A percentile compares a stretch with the other conserved stretches of the same genome.
Conservation (phyloP, 2,113 vertebrate species). For the Hippocampus zosterae region DNA sequence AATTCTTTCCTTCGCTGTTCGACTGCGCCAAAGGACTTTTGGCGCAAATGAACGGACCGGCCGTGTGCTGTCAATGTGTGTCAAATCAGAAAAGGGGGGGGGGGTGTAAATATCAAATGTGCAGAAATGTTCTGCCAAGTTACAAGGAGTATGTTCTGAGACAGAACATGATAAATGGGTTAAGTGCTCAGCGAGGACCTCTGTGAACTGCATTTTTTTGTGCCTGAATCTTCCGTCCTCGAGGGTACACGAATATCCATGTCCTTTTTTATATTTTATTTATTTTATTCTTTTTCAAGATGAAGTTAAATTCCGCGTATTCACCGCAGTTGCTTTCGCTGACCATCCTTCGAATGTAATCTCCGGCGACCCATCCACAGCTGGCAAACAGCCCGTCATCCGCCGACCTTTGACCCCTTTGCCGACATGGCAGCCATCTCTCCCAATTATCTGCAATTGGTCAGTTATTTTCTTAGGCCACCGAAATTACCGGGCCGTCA, state of each 20-base stretch:
- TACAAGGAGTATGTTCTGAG: not conserved
- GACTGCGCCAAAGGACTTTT: not conserved
- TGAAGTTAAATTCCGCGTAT: not conserved
- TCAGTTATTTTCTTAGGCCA: slow-evolving; percentile 81
- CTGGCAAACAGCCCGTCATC: slow-evolving; percentile 70
- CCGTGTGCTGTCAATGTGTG: not conserved
- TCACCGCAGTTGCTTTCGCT: not conserved
- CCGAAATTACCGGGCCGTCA: slow-evolving; percentile 76
- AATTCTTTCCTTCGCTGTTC: not conserved
- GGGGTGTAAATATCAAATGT: not conserved
- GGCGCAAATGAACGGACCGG: not conserved
- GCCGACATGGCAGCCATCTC: slow-evolving; percentile 65
- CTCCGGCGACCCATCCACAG: slow-evolving; percentile 75
- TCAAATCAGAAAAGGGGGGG: not conserved
- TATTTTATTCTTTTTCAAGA: not conserved
- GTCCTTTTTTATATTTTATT: too few species aligned
- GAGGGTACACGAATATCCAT: not conserved
- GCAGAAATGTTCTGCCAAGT: not conserved
- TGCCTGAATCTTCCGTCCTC: not conserved
- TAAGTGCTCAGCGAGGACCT: slow-evolving; percentile 2
- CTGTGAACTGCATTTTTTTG: not conserved
- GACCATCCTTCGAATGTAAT: slow-evolving; percentile 54
- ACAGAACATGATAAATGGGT: not conserved
- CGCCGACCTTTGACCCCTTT: slow-evolving; percentile 67
- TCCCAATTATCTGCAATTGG: slow-evolving; percentile 85